phyloP scores from a whole-genome alignment of 2,113 vertebrate species.

The Mungos mungo region DNA sequence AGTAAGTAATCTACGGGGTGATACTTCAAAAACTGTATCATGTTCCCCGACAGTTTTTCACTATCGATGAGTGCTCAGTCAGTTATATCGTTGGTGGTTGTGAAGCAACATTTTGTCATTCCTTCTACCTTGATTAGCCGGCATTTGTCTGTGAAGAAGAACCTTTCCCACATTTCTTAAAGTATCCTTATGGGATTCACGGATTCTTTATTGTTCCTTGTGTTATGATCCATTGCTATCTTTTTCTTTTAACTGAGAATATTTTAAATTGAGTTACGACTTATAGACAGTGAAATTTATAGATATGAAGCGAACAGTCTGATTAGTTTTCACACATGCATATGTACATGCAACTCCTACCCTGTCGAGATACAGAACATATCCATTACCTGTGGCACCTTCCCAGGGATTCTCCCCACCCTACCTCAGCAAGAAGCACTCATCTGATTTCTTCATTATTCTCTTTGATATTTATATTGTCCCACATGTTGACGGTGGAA shows the following conservation, averaged over 20 bases:
- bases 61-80: not conserved
- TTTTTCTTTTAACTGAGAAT: not conserved
- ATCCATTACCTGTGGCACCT: not conserved
- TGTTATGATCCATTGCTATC: not conserved
- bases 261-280: not conserved
- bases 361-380: not conserved
- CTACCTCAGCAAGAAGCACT: not conserved
- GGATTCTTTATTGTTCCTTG: not conserved
- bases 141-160: not conserved
- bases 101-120: not conserved
- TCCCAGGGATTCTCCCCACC: not conserved
- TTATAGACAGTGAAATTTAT: not conserved
- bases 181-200: not conserved
- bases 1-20: not conserved
- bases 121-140: not conserved
- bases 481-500: not conserved
- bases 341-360: not conserved
- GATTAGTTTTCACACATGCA: not conserved
- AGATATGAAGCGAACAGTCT: not conserved
- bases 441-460: constrained; percentile 13
- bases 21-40: not conserved
- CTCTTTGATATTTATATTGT: constrained; percentile 36
- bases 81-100: not conserved
- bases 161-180: not conserved
- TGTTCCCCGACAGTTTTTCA: not conserved